Evolutionary conservation across 2,888 invertebrate genomes (phyloP), one percentile per base, ranked within the genome.

Genomic region (Sarcophaga rosellei): DNA sequence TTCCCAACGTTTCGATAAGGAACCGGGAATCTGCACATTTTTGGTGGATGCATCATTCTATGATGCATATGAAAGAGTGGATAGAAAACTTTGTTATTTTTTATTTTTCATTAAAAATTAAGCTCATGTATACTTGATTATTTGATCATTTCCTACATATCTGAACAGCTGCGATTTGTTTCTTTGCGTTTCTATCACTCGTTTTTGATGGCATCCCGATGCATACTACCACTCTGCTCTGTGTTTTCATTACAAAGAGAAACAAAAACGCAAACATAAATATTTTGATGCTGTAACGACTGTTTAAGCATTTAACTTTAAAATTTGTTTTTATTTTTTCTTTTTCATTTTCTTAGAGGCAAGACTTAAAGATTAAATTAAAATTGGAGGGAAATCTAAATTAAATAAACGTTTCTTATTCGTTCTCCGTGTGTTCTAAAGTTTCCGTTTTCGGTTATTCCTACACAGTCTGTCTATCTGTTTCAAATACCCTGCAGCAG

Each of bases 311-410:
- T 78, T 81, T 66, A 65, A 74, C 73, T 78, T 68, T 68, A 69
- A 78, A 81, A 81, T 15, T n/a, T 45, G 4, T 65, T 65, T 65
- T n/a, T n/a, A n/a, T n/a, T n/a, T n/a, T 66, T 65, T 65, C 25
- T 59, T 63, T 59, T n/a, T 68, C 45, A 62, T 53, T 35, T 35
- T 35, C 35, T 35, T 35, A 35, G 10, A 35, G 10, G 3, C 59
- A 69, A 69, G 78, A 73, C 81, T 81, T 78, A 66, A 78, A 70
- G 69, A 81, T 81, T 75, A 78, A 85, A 81, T 78, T 74, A 75
- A 78, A 85, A 80, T 70, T 61, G 17, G 61, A 77, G 84, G 47
- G 61, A 73, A 73, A 80, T 73, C 76, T 59, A 75, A 86, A 80
- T 82, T 79, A 80, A 82, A 82, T 65, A 72, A 76, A 53, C 45